Base-by-base conservation (phyloP, 2,797 vertebrate species). In the Meriones psammophilus region DNA sequence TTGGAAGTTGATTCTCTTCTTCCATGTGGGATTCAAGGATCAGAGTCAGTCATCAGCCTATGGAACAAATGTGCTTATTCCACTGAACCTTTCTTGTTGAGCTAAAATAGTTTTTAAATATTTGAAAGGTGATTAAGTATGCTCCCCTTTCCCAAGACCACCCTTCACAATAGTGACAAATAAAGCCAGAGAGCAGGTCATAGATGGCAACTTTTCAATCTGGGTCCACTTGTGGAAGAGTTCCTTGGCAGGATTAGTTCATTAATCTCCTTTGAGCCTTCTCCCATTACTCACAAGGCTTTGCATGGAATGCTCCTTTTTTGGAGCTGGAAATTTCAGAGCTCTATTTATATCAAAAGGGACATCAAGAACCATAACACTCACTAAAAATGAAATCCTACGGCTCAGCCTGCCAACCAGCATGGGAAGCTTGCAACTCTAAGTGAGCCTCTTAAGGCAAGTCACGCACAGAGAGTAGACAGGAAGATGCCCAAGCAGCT, bases 331-430 rank as follows among this genome's bases (percentile, higher is more conserved):
- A 88, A 92, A 71, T 36, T 94, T 80, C 85, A 66, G 91, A 85
- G 73, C 73, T 95, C 89, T 96, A 74, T 96, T 96, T 96, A 94
- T 88, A 94, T 95, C 89, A 89, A 91, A 96, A 94, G 68, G 84
- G 77, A 94, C 79, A 96, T 93, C 79, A 91, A 94, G 76, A 69
- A 95, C 71, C 62, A 79, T 62, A 96, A 95, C 56, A 87, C 79
- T 95, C 89, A 84, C 85, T 96, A 91, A 96, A 98, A 96, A 96
- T 96, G 88, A 97, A 97, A 93, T 93, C 64, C 69, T 96, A 12
- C 22, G n/a, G 88, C 95, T 93, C 74, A 77, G 94, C 8, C 79
- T 93, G 92, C 88, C 89, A 96, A 68, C 54, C 58, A 22, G 46
- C 81, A 46, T 78, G 81, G 94, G 85, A 78, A 73, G 69, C 22